Evolutionary conservation across 1,140 invertebrate genomes (phyloP).

Genomic region (Myzus persicae): DNA sequence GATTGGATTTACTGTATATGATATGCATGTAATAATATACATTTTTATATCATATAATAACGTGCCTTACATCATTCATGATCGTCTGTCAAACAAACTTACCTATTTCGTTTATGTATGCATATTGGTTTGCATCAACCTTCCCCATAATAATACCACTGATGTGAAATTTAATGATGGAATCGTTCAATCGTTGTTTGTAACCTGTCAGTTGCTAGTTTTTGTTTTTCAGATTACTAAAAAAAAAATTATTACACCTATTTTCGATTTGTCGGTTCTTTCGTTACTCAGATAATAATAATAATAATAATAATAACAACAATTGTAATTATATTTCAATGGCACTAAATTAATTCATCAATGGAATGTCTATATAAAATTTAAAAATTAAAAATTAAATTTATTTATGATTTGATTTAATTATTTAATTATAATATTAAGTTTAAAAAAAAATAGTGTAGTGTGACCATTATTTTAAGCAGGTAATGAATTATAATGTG

Average conservation of each 20-base stretch:
- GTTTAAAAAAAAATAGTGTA: not conserved
- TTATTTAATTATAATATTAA: not conserved
- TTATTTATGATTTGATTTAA: not conserved
- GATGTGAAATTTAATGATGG: conserved; percentile 10
- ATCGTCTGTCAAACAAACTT: conserved; percentile 1
- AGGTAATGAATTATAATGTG: not conserved
- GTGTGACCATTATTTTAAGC: not conserved
- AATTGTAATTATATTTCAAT: not conserved
- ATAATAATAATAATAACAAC: not conserved
- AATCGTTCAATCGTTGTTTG: not conserved
- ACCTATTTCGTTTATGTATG: conserved; percentile 7
- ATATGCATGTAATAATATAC: not conserved
- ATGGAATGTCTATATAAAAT: not conserved
- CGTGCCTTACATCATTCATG: not conserved
- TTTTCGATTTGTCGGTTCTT: not conserved
- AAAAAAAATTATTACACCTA: not conserved
- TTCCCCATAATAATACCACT: not conserved
- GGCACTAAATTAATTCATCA: not conserved
- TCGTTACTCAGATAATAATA: not conserved
- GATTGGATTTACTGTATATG: not conserved
- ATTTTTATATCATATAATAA: not conserved
- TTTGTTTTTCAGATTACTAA: not conserved
- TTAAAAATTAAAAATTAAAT: not conserved
- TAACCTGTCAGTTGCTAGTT: not conserved
- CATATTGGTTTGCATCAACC: not conserved